Evolutionary conservation across 2,888 invertebrate species (phyloP).

Genomic region (Pherbina coryleti): DNA sequence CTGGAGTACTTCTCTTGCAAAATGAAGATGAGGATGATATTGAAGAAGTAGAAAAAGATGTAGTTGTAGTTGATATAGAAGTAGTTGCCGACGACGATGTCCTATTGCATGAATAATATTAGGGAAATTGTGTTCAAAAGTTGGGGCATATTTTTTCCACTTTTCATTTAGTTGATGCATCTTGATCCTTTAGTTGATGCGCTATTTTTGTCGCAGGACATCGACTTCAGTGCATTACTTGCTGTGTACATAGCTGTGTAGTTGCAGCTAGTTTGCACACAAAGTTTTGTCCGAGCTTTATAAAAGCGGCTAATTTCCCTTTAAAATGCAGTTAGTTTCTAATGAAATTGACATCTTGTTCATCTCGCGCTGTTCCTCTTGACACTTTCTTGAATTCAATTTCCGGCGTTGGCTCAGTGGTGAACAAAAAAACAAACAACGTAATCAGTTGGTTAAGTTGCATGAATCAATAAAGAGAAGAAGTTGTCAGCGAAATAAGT

Average conservation of each 20-base stretch:
- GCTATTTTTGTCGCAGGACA: not conserved
- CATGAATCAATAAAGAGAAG: too few species aligned
- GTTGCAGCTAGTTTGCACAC: not conserved
- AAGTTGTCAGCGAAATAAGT: not conserved
- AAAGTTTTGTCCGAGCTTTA: not conserved
- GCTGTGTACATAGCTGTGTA: too few species aligned
- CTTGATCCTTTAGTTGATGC: not conserved
- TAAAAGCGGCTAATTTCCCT: slow-evolving; percentile 34
- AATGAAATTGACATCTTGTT: slow-evolving; percentile 37
- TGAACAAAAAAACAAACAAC: not conserved
- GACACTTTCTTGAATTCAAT: slow-evolving; percentile 22
- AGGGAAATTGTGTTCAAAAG: slow-evolving; percentile 37
- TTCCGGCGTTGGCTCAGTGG: not conserved
- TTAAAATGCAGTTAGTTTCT: slow-evolving; percentile 30
- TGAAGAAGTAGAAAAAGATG: not conserved
- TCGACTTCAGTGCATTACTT: not conserved
- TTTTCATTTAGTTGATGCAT: slow-evolving; percentile 21
- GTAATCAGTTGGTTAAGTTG: slow-evolving; percentile 8
- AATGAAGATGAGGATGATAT: not conserved
- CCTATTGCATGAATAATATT: slow-evolving; percentile 38
- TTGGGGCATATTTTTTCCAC: not conserved
- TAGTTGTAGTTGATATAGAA: not conserved
- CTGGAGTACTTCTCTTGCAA: not conserved
- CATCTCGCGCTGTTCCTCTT: not conserved
- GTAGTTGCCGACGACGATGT: not conserved